Conservation (phyloP, 2,113 vertebrate genomes). For the Onychostoma macrolepis region DNA sequence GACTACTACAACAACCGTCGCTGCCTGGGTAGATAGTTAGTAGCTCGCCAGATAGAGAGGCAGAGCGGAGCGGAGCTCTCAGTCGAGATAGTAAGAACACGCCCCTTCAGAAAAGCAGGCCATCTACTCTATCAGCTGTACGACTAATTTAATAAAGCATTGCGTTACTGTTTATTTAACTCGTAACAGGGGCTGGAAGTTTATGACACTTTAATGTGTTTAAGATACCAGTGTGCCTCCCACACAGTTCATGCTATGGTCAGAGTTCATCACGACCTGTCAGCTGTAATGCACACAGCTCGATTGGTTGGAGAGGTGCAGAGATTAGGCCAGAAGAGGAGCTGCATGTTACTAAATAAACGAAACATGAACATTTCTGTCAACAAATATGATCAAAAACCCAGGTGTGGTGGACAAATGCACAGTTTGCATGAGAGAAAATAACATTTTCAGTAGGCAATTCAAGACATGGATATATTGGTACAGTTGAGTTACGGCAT, state of each 20-base stretch:
- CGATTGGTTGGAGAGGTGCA: constrained; percentile 32
- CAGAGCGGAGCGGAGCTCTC: constrained; percentile 58
- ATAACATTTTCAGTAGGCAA: not conserved
- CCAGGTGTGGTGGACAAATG: not conserved
- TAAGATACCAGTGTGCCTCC: not conserved
- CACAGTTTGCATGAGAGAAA: not conserved
- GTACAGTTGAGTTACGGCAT: not conserved
- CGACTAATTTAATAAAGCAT: constrained; percentile 11
- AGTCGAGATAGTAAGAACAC: constrained; percentile 66
- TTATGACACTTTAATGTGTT: not conserved
- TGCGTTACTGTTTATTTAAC: constrained; percentile 29
- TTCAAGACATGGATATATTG: not conserved
- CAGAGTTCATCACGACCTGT: constrained; percentile 36
- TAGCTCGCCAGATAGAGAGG: constrained; percentile 52
- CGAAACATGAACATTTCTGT: not conserved
- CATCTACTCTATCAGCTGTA: constrained; percentile 34
- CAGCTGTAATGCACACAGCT: constrained; percentile 23
- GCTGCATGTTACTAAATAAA: constrained; percentile 16
- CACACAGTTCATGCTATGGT: constrained; percentile 17
- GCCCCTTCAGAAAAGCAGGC: constrained; percentile 61
- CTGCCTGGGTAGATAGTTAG: constrained; percentile 51
- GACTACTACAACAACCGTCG: constrained; percentile 42
- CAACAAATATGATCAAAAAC: not conserved
- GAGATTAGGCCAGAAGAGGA: constrained; percentile 29
- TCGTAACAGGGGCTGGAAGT: not conserved